Base-by-base conservation (phyloP, 23 tunicate genomes). In the Corella eumyota region DNA sequence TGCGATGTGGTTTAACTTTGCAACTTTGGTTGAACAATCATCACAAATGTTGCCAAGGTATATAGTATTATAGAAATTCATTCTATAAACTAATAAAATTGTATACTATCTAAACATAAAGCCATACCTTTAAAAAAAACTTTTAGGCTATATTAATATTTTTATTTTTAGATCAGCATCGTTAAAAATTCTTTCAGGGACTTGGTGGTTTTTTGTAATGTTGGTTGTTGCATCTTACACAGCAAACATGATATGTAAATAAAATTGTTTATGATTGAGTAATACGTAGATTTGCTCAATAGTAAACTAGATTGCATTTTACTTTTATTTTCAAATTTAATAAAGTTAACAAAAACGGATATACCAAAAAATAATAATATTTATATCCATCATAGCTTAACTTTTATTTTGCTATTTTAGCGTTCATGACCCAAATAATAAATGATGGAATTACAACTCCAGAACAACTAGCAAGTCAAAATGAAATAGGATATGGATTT, bases 191-290 rank as follows among this genome's bases (percentile, higher is more conserved):
- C 50, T 75, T 17, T 34, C 73, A 38, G 81, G 81, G 11, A 65
- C 71, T 6, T 75, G 81, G 81, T 75, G 81, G 81, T 65, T 38
- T 28, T 75, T 62, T 45, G 81, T 75, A 26, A 51, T 75, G 64
- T 53, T 75, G 50, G 81, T 75, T 13, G 70, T 75, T 28, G 69
- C 81, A 6, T 71, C 81, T 9, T 75, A 75, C 48, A 75, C 81
- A 11, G 81, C 81, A 1, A 75, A 56, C 65, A 75, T 75, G 81
- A 75, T 75, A 54, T 75, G 81, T 75, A 37, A 75, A 72, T 75
- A 15, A 24, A n/a, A 25, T 61, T 33, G 24, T 1, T n/a, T n/a
- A n/a, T n/a, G n/a, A n/a, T n/a, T n/a, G n/a, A n/a, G n/a, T n/a
- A n/a, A n/a, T n/a, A n/a, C n/a, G n/a, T n/a, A n/a, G n/a, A n/a